phyloP scores from a whole-genome alignment of 2,797 vertebrate genomes.

The Eospalax fontanierii region DNA sequence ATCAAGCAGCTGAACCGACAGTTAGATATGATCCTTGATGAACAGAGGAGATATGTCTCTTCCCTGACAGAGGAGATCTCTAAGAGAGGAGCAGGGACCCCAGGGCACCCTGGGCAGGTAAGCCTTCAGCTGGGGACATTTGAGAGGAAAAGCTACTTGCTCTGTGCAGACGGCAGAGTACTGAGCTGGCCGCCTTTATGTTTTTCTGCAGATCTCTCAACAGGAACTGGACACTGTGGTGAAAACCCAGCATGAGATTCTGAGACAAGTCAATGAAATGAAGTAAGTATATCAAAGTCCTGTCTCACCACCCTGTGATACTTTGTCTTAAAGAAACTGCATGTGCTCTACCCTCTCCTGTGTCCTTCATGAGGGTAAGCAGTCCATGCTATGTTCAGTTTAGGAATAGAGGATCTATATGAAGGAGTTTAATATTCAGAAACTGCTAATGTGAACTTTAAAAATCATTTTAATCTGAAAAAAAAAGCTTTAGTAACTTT shows the following conservation, averaged over 20 bases:
- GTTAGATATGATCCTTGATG: constrained; percentile 98
- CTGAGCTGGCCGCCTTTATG: neutral
- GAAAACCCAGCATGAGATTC: constrained; percentile 94
- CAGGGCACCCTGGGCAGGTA: constrained; percentile 92
- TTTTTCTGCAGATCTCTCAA: constrained; percentile 86
- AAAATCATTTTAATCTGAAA: neutral
- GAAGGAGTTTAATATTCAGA: neutral
- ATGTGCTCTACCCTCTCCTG: neutral
- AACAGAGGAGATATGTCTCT: constrained; percentile 96
- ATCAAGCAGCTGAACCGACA: constrained; percentile 98
- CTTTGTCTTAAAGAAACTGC: neutral
- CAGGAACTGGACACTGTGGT: constrained; percentile 93
- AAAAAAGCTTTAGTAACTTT: neutral
- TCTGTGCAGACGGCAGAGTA: accelerated
- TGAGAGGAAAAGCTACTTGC: neutral
- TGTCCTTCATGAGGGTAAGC: neutral
- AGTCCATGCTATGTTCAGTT: neutral
- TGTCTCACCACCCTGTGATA: accelerated
- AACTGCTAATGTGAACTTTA: neutral
- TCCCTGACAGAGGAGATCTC: constrained; percentile 94
- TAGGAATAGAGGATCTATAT: neutral
- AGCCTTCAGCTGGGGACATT: neutral
- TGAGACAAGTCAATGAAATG: constrained; percentile 94
- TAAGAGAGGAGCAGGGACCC: constrained; percentile 89
- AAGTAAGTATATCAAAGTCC: constrained; percentile 90